Base-by-base conservation (phyloP, 2,888 invertebrate species). In the Drosophila austrosaltans region DNA sequence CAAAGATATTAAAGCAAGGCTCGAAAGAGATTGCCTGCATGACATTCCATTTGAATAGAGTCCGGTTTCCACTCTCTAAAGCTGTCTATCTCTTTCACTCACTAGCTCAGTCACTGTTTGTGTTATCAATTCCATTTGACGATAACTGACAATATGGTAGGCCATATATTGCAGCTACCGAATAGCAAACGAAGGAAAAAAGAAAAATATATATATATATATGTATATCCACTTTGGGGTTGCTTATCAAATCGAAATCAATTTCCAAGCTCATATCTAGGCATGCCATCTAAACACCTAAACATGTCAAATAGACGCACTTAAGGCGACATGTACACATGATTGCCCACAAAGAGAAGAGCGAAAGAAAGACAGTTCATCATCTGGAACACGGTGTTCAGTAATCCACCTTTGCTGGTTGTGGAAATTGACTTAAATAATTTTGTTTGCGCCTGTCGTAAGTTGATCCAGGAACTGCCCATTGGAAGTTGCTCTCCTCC, bases 401-500 rank as follows among this genome's bases (percentile, higher is more conserved):
- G 20, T 32, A 39, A 54, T 54, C 53, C 32, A 16, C 30, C 20
- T 36, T 8, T 40, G 53, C n/a, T 42, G 42, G 36, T 12, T 22
- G 66, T 66, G 16, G 48, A 48, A 48, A 60, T 59, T 63, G 74
- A 63, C 69, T 81, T 75, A 82, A 90, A 90, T 90, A 90, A 90
- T 90, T 90, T 90, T 89, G 87, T 90, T 90, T 90, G 84, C 90
- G 90, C 90, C 87, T 90, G 90, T 90, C 90, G 90, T 89, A 90
- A 89, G 79, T 62, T 69, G 77, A 75, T 69, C 62, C 56, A 61
- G 76, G 60, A 60, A 65, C 66, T 36, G 72, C 30, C 87, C 83
- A 81, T 81, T 82, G 79, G 85, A 87, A 85, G 85, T 82, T 48
- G 48, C 48, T 48, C 25, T 48, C 44, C 36, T 8, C 3, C 36